phyloP scores from a whole-genome alignment of 2,113 vertebrate genomes.

The Bothrops jararaca region DNA sequence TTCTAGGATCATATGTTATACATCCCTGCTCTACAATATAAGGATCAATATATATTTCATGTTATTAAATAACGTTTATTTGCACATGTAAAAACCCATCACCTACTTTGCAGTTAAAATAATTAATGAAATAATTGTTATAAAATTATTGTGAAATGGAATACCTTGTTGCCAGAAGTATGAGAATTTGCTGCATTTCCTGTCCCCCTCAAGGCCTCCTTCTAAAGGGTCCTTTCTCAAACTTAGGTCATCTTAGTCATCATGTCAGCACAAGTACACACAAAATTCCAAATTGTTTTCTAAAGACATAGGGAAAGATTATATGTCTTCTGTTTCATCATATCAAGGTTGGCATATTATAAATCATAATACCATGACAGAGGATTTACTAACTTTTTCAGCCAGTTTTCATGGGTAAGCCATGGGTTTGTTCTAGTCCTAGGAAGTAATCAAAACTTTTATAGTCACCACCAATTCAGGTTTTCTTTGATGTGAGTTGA shows the following conservation, averaged over 20 bases:
- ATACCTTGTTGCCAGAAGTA: not conserved
- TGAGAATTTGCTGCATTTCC: not conserved
- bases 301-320: not conserved
- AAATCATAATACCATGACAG: slow-evolving; percentile 7
- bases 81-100: not conserved
- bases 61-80: not conserved
- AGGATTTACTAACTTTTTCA: slow-evolving; percentile 32
- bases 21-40: not conserved
- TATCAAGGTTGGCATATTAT: slow-evolving; percentile 25
- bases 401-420: slow-evolving; percentile 35
- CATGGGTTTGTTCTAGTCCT: slow-evolving; percentile 36
- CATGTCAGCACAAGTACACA: not conserved
- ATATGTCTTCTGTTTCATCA: slow-evolving; percentile 8
- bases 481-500: slow-evolving; percentile 59
- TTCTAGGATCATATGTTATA: not conserved
- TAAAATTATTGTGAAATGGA: not conserved
- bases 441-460: slow-evolving; percentile 54
- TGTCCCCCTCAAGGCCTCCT: not conserved
- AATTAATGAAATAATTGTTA: not conserved
- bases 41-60: not conserved
- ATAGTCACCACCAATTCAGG: slow-evolving; percentile 55
- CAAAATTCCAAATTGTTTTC: not conserved
- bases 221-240: not conserved
- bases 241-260: not conserved
- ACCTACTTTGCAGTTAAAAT: not conserved